Conservation (phyloP, 2,113 vertebrate species). For the Microtus richardsoni region DNA sequence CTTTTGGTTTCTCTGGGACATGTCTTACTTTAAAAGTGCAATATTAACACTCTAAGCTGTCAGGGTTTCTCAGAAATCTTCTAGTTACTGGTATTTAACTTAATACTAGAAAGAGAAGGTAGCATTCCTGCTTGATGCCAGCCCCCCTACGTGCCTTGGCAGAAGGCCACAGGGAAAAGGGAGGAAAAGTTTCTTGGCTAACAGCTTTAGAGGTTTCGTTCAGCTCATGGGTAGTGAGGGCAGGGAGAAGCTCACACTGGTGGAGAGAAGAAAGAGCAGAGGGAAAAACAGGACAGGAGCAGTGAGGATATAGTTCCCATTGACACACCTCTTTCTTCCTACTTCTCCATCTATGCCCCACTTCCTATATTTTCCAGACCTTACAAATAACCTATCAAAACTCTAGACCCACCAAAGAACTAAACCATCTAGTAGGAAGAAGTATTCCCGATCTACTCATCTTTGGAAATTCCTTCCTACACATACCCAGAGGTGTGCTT, state of each 20-base stretch:
- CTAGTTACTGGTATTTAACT: not conserved
- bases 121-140: not conserved
- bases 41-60: not conserved
- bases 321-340: not conserved
- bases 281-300: not conserved
- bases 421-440: not conserved
- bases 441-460: not conserved
- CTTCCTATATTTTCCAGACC: not conserved
- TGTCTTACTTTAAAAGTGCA: not conserved
- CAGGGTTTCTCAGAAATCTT: not conserved
- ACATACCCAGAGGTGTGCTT: not conserved
- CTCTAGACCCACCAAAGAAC: not conserved
- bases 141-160: not conserved
- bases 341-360: not conserved
- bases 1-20: not conserved
- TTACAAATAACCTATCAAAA: not conserved
- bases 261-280: not conserved
- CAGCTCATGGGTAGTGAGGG: not conserved
- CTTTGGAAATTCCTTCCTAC: not conserved
- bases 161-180: not conserved
- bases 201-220: not conserved
- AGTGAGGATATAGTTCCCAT: too few species aligned
- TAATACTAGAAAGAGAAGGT: not conserved
- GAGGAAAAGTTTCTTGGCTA: not conserved
- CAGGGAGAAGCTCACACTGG: not conserved